Evolutionary conservation across 2,113 vertebrate genomes (phyloP).

Genomic region (Steatornis caripensis): DNA sequence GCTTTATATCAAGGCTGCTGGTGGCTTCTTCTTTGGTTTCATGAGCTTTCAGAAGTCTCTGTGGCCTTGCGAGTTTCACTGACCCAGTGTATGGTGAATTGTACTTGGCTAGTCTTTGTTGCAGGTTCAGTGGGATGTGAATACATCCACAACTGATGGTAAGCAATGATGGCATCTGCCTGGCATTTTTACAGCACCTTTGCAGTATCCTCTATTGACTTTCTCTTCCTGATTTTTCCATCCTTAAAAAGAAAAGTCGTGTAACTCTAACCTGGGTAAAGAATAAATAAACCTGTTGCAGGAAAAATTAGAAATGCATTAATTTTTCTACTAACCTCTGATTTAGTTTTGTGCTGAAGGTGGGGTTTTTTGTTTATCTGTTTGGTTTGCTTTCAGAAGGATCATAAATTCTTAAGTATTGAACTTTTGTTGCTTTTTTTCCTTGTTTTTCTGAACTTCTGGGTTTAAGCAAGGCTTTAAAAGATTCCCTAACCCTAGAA

Average conservation of each 20-base stretch:
- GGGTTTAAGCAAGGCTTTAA: neutral
- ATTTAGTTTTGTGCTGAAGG: neutral
- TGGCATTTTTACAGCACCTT: conserved; percentile 15
- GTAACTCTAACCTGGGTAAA: neutral
- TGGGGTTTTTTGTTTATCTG: neutral
- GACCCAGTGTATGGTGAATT: neutral
- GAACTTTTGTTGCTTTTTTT: neutral
- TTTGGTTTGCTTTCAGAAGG: neutral
- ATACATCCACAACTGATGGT: conserved; percentile 7
- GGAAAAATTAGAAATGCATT: neutral
- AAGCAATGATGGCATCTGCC: conserved; percentile 3
- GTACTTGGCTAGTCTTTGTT: neutral
- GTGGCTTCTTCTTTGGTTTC: neutral
- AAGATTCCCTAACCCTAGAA: neutral
- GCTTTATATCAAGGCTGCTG: neutral
- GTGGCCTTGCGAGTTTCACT: neutral
- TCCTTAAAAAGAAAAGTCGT: neutral
- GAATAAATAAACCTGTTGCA: neutral
- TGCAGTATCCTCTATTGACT: neutral
- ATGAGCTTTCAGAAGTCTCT: neutral
- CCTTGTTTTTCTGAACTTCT: neutral
- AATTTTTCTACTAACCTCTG: neutral
- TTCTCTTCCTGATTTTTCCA: conserved; percentile 7
- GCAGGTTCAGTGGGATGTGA: neutral
- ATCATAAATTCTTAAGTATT: neutral